phyloP scores from a whole-genome alignment of 2,888 invertebrate genomes.

The Invenusta paracnida region DNA sequence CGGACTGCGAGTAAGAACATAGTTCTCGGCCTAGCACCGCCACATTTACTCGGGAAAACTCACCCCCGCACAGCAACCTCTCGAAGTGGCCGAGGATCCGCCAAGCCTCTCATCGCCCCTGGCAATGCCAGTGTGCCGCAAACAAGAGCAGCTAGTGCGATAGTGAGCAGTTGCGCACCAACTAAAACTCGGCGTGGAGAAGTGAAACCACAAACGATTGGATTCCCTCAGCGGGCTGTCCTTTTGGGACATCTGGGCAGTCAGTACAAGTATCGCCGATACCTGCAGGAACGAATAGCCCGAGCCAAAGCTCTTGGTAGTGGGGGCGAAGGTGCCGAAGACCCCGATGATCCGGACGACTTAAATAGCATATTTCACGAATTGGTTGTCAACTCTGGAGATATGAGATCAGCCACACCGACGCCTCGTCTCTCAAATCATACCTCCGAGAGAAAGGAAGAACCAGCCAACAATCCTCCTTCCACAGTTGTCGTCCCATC shows the following conservation, averaged over 20 bases:
- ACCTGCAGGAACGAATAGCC: too few species aligned
- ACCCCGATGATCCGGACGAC: not conserved
- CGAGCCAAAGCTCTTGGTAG: too few species aligned
- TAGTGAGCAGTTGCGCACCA: not conserved
- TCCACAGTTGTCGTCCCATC: not conserved
- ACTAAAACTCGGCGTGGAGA: not conserved
- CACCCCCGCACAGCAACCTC: not conserved
- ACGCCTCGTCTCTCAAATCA: too few species aligned
- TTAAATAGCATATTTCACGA: not conserved
- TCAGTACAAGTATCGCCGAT: not conserved
- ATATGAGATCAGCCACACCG: not conserved
- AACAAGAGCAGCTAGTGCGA: too few species aligned
- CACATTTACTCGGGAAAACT: not conserved
- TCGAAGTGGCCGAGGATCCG: not conserved
- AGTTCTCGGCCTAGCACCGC: not conserved
- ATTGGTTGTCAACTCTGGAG: not conserved
- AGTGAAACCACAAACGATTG: not conserved
- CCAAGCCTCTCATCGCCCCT: too few species aligned
- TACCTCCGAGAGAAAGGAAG: too few species aligned
- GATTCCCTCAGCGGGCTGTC: not conserved
- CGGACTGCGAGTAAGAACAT: too few species aligned
- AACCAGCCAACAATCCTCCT: not conserved
- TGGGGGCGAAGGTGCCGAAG: not conserved
- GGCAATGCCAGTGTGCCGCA: too few species aligned
- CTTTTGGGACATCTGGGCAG: not conserved